These are phyloP conservation scores for Cacatua alba DNA, from an alignment of 2,113 vertebrate species.

Conservation along the genomic window DNA sequence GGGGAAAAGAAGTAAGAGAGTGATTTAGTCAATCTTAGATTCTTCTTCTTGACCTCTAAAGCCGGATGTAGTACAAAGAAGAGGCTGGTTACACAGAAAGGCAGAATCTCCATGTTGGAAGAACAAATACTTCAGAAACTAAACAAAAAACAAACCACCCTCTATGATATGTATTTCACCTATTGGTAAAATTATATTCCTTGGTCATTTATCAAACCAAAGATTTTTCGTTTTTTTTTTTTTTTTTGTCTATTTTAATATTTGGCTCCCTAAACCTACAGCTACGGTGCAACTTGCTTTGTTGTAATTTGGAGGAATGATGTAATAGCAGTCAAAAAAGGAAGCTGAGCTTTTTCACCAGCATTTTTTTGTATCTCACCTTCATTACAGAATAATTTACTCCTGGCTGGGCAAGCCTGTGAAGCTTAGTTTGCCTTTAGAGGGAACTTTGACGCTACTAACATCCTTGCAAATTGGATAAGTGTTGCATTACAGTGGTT, in stretches of 20 bases:
- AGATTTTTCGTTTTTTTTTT: fast-evolving
- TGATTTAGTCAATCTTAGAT: neutral
- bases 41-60: neutral
- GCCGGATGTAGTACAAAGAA: neutral
- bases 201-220: neutral
- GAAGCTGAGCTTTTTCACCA: neutral
- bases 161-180: neutral
- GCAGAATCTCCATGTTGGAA: neutral
- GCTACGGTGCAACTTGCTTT: neutral
- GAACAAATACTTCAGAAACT: neutral
- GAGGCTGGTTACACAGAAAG: neutral
- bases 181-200: neutral
- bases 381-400: constrained; percentile 44
- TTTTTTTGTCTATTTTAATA: neutral
- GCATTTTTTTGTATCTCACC: neutral
- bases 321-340: neutral
- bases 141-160: fast-evolving
- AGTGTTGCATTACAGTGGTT: constrained; percentile 57
- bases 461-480: constrained; percentile 65
- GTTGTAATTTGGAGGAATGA: neutral
- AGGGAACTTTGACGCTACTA: constrained; percentile 45
- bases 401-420: neutral
- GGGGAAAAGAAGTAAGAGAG: neutral
- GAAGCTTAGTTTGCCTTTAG: constrained; percentile 27
- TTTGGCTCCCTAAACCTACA: neutral